Conservation (phyloP, 2,888 invertebrate genomes). For the Synanthedon myopaeformis region DNA sequence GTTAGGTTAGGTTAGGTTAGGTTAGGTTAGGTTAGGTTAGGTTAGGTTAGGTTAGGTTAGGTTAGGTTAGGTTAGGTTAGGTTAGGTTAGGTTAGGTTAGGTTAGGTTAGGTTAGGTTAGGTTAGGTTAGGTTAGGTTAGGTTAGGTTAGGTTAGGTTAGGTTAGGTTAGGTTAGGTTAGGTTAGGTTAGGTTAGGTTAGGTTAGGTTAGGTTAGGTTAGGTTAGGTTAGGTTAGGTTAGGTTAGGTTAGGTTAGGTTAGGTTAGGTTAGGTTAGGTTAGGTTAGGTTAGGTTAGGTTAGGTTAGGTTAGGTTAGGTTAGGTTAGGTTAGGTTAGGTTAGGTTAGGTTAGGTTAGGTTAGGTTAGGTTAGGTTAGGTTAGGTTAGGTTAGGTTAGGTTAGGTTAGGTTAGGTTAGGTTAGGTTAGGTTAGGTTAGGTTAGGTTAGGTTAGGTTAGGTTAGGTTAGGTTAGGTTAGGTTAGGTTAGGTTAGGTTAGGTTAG, state of each 20-base stretch:
- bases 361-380: neutral
- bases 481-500: conserved; percentile 10
- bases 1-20: conserved; percentile 7
- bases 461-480: conserved; percentile 14
- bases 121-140: conserved; percentile 7
- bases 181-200: conserved; percentile 8
- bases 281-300: neutral
- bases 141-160: conserved; percentile 8
- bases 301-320: neutral
- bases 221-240: conserved; percentile 10
- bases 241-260: conserved; percentile 12
- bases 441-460: conserved; percentile 2
- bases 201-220: conserved; percentile 8
- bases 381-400: neutral
- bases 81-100: conserved; percentile 5
- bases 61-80: conserved; percentile 5
- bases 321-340: neutral
- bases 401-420: conserved; percentile 1
- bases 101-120: conserved; percentile 7
- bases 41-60: neutral
- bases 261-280: conserved; percentile 7
- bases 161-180: conserved; percentile 7
- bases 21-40: neutral
- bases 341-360: neutral
- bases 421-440: neutral